Base-by-base conservation (phyloP, 2,113 vertebrate species). In the Tragelaphus imberbis region DNA sequence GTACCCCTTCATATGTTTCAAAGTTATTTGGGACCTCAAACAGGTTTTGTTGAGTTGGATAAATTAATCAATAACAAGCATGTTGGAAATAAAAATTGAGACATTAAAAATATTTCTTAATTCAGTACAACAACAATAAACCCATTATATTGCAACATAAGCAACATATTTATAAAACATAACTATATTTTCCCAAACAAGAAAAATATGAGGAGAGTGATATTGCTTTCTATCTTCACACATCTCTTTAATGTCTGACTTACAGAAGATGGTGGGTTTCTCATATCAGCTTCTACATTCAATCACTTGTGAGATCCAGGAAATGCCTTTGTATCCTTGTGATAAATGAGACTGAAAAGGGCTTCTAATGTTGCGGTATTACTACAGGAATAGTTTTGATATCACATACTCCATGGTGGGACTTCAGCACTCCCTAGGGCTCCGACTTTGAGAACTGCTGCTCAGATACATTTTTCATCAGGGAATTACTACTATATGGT, bases 81-180 rank as follows among this genome's bases (percentile, higher is more conserved):
- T 11, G 23, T 25, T 90, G 40, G 27, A 88, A 61, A 58, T 49
- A 51, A 61, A 94, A 84, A 63, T 53, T 6, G 56, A n/a, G 44
- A 82, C 23, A 44, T 90, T 90, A 2, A 44, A 17, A 93, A 47
- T 56, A 28, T 30, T 61, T 85, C 59, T 28, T 68, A 94, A 53
- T 59, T 82, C 44, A 87, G 75, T 84, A 82, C 79, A 95, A 84
- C 12, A 91, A 40, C 21, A 75, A 75, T 40, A 84, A 93, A 51
- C 9, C 9, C 33, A 92, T 33, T 59, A 49, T 75, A 88, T 36
- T 88, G 23, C 84, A 97, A 75, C 33, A 90, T 15, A 84, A 93
- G 15, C 49, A 71, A 85, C 44, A 49, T 36, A 90, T 51, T 81
- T 56, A n/a, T 93, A 87, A 89, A 90, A 47, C 49, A 40, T 2